Conservation (phyloP, 2,888 invertebrate genomes). For the Lycophotia porphyrea region DNA sequence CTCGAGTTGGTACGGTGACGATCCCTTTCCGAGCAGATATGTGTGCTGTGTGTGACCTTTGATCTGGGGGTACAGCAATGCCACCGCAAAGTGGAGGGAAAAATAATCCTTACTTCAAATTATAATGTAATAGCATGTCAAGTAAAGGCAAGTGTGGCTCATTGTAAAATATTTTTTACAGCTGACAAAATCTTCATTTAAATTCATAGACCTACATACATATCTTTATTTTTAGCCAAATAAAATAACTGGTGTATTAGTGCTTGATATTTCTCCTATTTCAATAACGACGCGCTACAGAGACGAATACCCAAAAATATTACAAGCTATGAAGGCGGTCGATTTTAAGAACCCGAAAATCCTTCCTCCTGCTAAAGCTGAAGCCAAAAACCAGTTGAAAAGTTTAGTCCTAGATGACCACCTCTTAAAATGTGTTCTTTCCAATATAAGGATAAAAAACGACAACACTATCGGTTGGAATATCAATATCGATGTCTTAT, state of each 20-base stretch:
- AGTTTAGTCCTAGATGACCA: conserved; percentile 86
- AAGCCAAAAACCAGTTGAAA: conserved; percentile 73
- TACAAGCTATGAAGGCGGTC: conserved; percentile 86
- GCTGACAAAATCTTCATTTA: background rate
- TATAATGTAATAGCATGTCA: background rate
- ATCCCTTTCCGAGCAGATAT: too few relatives aligned
- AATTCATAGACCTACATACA: too few relatives aligned
- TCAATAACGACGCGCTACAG: conserved; percentile 88
- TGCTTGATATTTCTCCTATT: conserved; percentile 92
- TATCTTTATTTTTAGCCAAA: conserved; percentile 83
- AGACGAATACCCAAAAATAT: conserved; percentile 90
- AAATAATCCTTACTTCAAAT: background rate
- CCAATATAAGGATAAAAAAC: conserved; percentile 87
- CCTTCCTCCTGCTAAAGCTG: conserved; percentile 71
- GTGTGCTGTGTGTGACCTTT: too few relatives aligned
- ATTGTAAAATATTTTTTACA: background rate
- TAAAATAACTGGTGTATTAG: conserved; percentile 90
- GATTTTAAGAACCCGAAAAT: conserved; percentile 73
- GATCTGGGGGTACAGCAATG: background rate
- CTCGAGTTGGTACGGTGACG: too few relatives aligned
- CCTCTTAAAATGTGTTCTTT: conserved; percentile 88
- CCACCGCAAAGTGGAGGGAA: background rate
- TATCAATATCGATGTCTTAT: conserved; percentile 93
- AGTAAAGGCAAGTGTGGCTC: background rate
- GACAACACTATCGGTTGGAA: conserved; percentile 91